Evolutionary conservation across 2,113 vertebrate species (phyloP), one percentile per base, ranked within the genome.

Genomic region (Sinocyclocheilus maitianheensis): DNA sequence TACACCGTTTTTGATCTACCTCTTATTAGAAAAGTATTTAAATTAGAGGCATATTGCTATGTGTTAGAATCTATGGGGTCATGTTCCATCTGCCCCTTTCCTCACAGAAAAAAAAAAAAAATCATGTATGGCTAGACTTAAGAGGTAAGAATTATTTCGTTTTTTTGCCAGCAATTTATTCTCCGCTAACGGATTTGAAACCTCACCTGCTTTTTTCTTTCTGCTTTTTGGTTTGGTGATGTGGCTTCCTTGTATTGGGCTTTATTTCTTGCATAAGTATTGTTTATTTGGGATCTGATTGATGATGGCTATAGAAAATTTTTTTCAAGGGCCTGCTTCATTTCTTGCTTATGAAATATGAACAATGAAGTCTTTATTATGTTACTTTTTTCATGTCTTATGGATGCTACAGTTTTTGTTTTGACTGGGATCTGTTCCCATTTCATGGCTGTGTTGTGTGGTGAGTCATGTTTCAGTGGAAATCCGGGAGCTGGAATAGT

Each of bases 1-100:
- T 94, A 95, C 93, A 94, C 95, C 94, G 94, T 95, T 96, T 96
- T 96, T 96, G 93, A 97, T 97, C 96, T 98, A 97, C 97, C 96
- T 97, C 97, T 96, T 96, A 37, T 53, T 95, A 96, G 95, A 96
- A 94, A 94, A 90, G 91, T 95, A 95, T 96, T 93, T 96, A 94
- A 97, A 97, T 96, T 97, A 96, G 96, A 97, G 96, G 96, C 96
- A 96, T 93, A 92, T 96, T 97, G 96, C 94, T 97, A 94, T 95
- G 96, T 92, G 92, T 93, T 94, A 93, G 92, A 87, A 87, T 92
- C 78, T 94, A 95, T 92, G 94, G 93, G 87, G 94, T 93, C 92
- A 94, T 94, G 87, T 94, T 92, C 92, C 92, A 93, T 51, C 81
- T 78, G 16, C 72, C 82, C 74, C 75, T 34, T 86, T 60, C 89